These are phyloP conservation scores for Nibea albiflora DNA, from an alignment of 2,113 vertebrate genomes.

Conservation along the genomic window DNA sequence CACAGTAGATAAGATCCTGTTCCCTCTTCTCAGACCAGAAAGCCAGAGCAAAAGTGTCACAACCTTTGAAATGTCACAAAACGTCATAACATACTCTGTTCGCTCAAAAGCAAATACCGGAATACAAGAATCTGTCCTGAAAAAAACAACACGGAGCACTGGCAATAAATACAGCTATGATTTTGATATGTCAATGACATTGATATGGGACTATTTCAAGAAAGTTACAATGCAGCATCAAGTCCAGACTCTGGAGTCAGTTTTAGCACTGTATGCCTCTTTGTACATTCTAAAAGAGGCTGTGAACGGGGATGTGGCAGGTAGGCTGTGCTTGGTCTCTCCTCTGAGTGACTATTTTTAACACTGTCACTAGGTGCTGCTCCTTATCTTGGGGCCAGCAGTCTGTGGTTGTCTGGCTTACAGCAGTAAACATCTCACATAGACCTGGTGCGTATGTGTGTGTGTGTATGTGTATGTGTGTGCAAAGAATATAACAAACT, in stretches of 20 bases:
- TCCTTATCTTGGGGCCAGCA: constrained; percentile 22
- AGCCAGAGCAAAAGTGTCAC: constrained; percentile 2
- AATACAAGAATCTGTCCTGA: neutral
- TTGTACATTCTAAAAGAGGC: neutral
- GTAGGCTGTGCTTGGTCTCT: constrained; percentile 13
- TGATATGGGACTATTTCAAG: neutral
- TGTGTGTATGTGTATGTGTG: neutral
- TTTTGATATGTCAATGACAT: neutral
- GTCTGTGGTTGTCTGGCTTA: constrained; percentile 10
- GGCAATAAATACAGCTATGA: neutral
- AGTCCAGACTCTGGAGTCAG: too few species aligned
- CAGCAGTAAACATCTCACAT: neutral
- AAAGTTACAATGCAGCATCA: neutral
- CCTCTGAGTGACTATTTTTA: constrained; percentile 52
- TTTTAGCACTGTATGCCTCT: neutral
- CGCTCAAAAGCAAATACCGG: neutral
- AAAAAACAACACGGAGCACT: neutral
- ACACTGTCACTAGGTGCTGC: constrained; percentile 23
- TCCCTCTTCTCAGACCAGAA: neutral
- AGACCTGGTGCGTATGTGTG: neutral
- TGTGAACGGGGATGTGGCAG: constrained; percentile 8
- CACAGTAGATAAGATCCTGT: neutral
- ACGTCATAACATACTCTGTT: neutral
- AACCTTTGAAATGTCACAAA: neutral
- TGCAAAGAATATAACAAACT: neutral